A percentile compares a stretch with the other conserved stretches of the same genome.
Conservation (phyloP, 2,113 vertebrate genomes). For the Mormyrus iriodes region DNA sequence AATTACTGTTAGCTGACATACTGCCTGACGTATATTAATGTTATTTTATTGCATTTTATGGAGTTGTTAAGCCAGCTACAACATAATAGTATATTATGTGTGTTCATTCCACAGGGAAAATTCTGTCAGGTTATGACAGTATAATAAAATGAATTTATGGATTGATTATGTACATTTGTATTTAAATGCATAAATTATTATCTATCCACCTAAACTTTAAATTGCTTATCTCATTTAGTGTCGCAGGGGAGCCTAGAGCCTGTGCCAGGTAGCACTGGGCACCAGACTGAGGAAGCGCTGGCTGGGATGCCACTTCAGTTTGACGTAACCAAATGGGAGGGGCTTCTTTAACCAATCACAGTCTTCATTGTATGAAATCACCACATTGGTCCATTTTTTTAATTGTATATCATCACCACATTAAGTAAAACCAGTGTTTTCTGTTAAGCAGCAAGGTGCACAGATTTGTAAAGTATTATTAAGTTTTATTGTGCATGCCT, state of each 20-base stretch:
- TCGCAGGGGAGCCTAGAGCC: background rate
- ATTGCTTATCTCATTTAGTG: background rate
- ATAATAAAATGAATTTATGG: background rate
- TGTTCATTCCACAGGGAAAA: background rate
- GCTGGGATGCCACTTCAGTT: background rate
- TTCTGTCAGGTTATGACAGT: background rate
- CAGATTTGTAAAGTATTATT: background rate
- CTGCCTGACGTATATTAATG: background rate
- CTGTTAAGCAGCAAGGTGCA: background rate
- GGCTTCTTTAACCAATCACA: background rate
- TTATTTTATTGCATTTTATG: background rate
- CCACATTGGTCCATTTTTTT: background rate
- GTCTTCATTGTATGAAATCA: background rate
- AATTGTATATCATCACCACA: background rate
- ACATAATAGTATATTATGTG: background rate
- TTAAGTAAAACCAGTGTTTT: background rate
- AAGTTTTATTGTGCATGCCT: background rate
- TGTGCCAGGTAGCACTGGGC: background rate
- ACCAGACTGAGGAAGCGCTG: background rate
- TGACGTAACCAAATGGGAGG: background rate
- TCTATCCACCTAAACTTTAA: background rate
- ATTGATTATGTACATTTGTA: background rate
- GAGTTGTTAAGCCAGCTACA: background rate
- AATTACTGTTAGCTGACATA: background rate
- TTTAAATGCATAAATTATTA: background rate